Evolutionary conservation across 2,888 invertebrate species (phyloP).

Genomic region (Drosophila vallismaia): DNA sequence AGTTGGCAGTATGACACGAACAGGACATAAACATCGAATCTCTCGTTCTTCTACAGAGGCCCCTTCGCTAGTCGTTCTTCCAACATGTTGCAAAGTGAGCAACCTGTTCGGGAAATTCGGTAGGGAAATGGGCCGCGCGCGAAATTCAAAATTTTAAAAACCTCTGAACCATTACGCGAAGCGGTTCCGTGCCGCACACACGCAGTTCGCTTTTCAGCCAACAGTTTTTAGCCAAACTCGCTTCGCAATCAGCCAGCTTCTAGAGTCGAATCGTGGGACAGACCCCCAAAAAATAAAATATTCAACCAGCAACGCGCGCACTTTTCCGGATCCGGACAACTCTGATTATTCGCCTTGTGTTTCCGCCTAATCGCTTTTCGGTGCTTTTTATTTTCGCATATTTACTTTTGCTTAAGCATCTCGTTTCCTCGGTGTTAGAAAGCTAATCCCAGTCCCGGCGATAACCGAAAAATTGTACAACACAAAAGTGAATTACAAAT

Average conservation of each 20-base stretch:
- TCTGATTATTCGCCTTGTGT: constrained; percentile 13
- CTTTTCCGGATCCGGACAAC: constrained; percentile 26
- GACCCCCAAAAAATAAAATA: not conserved
- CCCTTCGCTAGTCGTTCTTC: no score
- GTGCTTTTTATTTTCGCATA: constrained; percentile 28
- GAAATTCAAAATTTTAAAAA: no score
- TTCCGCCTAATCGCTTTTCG: constrained; percentile 15
- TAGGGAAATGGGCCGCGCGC: no score
- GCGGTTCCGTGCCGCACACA: constrained; percentile 47
- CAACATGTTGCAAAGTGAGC: no score
- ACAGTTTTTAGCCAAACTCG: constrained; percentile 9
- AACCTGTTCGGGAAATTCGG: no score
- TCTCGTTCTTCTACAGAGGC: no score
- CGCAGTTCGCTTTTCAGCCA: constrained; percentile 28
- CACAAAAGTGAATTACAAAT: constrained; percentile 36
- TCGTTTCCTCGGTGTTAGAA: constrained; percentile 35
- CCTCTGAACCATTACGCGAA: no score
- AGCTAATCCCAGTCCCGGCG: constrained; percentile 32
- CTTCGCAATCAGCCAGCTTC: constrained; percentile 16
- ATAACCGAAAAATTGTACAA: constrained; percentile 29
- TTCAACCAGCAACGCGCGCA: constrained; percentile 35
- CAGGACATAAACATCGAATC: no score
- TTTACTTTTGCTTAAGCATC: constrained; percentile 15
- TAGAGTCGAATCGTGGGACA: constrained; percentile 7
- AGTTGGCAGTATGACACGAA: no score